Percentiles rank a stretch among this genome's conserved stretches.
Evolutionary conservation across 2,113 vertebrate species (phyloP).

Genomic region (Cottus gobio): DNA sequence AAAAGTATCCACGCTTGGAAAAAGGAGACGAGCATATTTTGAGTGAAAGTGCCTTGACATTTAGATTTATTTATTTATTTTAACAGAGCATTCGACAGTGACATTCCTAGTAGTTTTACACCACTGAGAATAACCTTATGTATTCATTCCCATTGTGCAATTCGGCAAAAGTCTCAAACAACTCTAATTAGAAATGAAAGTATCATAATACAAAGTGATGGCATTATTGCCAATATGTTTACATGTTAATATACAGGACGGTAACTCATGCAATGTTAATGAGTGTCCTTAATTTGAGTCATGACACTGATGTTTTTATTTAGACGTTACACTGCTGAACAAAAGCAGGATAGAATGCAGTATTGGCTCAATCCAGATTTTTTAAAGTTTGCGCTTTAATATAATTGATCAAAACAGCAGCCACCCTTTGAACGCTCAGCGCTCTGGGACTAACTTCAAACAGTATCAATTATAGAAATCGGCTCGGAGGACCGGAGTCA

Average conservation of each 20-base stretch:
- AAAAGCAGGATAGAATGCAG: conserved; percentile 36
- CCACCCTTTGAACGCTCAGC: conserved; percentile 69
- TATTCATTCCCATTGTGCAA: not conserved
- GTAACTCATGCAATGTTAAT: not conserved
- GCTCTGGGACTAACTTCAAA: conserved; percentile 77
- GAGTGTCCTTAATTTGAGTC: not conserved
- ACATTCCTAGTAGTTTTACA: not conserved
- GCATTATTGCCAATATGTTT: not conserved
- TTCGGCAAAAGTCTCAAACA: not conserved
- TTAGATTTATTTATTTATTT: not conserved
- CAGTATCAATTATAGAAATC: conserved; percentile 83
- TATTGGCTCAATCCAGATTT: conserved; percentile 64
- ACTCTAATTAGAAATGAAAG: not conserved
- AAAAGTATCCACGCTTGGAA: conserved; percentile 50
- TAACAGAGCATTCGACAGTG: not conserved
- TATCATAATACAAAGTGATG: not conserved
- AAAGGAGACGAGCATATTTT: conserved; percentile 49
- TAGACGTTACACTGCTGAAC: conserved; percentile 9
- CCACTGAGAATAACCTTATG: not conserved
- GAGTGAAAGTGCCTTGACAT: conserved; percentile 32
- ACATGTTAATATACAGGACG: not conserved
- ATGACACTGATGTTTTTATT: conserved; percentile 12
- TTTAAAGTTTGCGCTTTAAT: conserved; percentile 73
- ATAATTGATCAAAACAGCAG: conserved; percentile 82
- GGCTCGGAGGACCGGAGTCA: conserved; percentile 72